Evolutionary conservation across 2,888 invertebrate genomes (phyloP), one percentile per base, ranked within the genome.

Genomic region (Hecatera dysodea): DNA sequence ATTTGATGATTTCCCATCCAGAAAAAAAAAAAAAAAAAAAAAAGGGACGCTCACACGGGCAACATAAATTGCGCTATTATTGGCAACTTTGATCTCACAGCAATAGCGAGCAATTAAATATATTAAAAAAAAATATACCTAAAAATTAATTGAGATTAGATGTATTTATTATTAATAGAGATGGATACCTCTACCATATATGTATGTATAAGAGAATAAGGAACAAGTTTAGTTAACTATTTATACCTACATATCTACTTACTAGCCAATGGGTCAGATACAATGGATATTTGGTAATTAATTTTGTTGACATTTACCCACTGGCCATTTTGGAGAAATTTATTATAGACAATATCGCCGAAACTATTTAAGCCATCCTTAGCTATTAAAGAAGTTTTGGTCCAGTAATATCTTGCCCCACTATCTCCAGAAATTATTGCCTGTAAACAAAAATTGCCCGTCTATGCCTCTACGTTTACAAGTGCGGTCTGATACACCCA

Each of bases 401-500:
- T 17, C 3, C 12, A 12, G 0, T 24, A 2, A 24, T 19, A 7
- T 53, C 6, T 55, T 29, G 9, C 6, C 39, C 1, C 19, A 48
- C 1, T n/a, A 33, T 12, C 1, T 22, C 3, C 9, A 6, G 2
- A 12, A 24, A 56, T 46, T 19, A 44, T 39, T 1, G 24, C 9
- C 9, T 5, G 9, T 11, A 75, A 66, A 72, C n/a, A 48, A 39
- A 39, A 39, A 1, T n/a, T 19, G 8, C 19, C 22, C 42, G 12
- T 75, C 27, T 50, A 50, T 67, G 2, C 19, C 6, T n/a, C n/a
- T 27, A 36, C 48, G 48, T 56, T 67, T 69, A 55, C 62, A 65
- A 72, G 64, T 64, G 60, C 73, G 77, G 80, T 75, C 71, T 73
- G 71, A 67, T 84, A 84, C 78, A 72, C 70, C 72, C 70, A 84